Base-by-base conservation (phyloP, 1,140 invertebrate species). In the Episyrphus balteatus region DNA sequence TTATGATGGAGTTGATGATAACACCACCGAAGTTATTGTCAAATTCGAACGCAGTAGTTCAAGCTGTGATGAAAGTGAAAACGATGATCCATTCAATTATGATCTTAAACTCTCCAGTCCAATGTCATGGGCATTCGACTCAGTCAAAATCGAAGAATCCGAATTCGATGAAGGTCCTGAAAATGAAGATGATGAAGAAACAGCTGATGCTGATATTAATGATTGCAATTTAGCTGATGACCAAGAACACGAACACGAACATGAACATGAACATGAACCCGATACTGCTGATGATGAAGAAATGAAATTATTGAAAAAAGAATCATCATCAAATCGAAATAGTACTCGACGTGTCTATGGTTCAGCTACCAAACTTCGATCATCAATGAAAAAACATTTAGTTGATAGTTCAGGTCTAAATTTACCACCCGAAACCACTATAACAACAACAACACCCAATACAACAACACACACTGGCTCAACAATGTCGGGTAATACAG, bases 191-290 rank as follows among this genome's bases (percentile, higher is more conserved):
- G 58, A 57, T 15, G 46, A 59, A 6, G 52, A 62, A 52, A 62
- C 65, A n/a, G 63, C 63, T 39, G 58, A 57, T 18, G 59, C 65
- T 9, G 67, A 67, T 44, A 63, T 62, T 18, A 64, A 67, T 51
- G 59, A 63, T 34, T 40, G 49, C 15, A 60, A 66, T 46, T 63
- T 66, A 26, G 62, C 62, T 51, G 62, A 66, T 21, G 43, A 48
- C 13, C 55, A 57, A 15, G 59, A 59, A 39, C 38, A 39, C 0
- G 46, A 59, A 6, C 54, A 62, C 51, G 62, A 65, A n/a, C 63
- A 63, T 39, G 59, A 59, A 39, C 38, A 39, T 1, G 46, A 59
- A 6, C 54, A 26, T 5, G 21, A 26, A 8, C 17, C 42, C 12
- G 46, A 45, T 21, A 48, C 46, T 13, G 57, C 59, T 6, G 62